Evolutionary conservation across 1,140 invertebrate species (phyloP).

Genomic region (Bombus breviceps): DNA sequence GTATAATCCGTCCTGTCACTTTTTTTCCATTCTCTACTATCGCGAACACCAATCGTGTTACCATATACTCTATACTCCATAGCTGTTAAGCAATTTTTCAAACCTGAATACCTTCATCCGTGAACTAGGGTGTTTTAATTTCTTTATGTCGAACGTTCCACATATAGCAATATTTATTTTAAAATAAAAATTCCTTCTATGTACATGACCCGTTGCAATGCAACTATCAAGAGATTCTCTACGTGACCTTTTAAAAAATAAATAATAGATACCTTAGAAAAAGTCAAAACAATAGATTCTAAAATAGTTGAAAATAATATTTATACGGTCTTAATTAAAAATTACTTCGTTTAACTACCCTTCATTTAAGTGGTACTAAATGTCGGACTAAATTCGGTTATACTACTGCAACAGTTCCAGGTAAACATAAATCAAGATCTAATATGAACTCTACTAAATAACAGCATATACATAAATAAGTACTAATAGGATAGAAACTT

Average conservation of each 20-base stretch:
- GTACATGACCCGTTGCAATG: not conserved
- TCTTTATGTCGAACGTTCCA: not conserved
- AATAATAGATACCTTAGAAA: not conserved
- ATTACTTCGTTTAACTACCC: not conserved
- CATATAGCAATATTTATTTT: not conserved
- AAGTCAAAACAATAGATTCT: not conserved
- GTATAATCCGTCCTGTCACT: conserved; percentile 24
- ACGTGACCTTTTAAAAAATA: not conserved
- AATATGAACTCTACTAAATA: not conserved
- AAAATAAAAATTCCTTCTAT: not conserved
- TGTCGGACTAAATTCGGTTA: conserved; percentile 1
- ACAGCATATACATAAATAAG: not conserved
- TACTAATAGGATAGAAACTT: not conserved
- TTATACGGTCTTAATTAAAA: too few relatives aligned
- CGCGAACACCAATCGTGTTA: conserved; percentile 30
- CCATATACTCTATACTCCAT: not conserved
- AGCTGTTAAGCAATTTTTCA: conserved; percentile 41
- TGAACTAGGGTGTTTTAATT: not conserved
- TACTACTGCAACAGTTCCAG: conserved; percentile 1
- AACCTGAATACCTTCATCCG: conserved; percentile 14
- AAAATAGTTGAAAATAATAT: not conserved
- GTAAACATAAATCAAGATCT: not conserved
- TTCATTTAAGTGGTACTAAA: not conserved
- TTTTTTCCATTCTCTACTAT: conserved; percentile 14
- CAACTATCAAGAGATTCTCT: not conserved